A percentile compares a stretch with the other conserved stretches of the same genome.
phyloP scores from a whole-genome alignment of 2,113 vertebrate genomes.

The Anoplopoma fimbria region DNA sequence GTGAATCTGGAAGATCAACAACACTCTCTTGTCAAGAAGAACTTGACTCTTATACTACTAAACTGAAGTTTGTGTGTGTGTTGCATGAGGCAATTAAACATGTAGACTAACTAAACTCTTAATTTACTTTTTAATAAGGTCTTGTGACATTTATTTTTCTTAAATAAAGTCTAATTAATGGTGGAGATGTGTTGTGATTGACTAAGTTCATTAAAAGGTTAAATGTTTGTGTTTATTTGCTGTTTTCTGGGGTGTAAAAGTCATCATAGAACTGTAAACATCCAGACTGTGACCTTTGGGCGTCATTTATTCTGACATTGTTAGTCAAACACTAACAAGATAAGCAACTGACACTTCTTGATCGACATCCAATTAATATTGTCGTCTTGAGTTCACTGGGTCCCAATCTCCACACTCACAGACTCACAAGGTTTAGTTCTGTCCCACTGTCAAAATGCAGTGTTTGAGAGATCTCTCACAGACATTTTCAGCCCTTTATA shows the following conservation, averaged over 20 bases:
- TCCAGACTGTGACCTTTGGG: constrained; percentile 12
- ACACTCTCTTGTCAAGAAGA: too few relatives aligned
- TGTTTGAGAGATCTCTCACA: too few relatives aligned
- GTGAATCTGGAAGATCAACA: too few relatives aligned
- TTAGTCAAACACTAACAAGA: constrained; percentile 28
- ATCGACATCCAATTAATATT: not conserved
- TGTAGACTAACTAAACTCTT: not conserved
- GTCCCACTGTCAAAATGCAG: too few relatives aligned
- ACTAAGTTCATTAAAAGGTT: not conserved
- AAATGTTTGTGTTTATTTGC: constrained; percentile 2
- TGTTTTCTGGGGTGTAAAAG: not conserved
- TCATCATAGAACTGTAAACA: not conserved
- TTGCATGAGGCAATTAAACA: not conserved
- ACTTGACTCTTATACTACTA: not conserved
- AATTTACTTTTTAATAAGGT: not conserved
- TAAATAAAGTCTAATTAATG: not conserved
- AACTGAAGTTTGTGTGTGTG: not conserved
- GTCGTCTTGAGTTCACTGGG: not conserved
- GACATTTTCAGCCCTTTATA: too few relatives aligned
- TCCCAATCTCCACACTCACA: too few relatives aligned
- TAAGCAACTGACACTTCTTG: too few relatives aligned
- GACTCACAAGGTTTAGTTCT: too few relatives aligned
- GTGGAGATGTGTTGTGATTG: not conserved
- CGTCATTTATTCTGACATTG: not conserved
- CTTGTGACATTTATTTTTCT: not conserved